These are phyloP conservation scores for Zygothrica quintamaculata DNA, from an alignment of 2,888 invertebrate species.

Conservation along the genomic window DNA sequence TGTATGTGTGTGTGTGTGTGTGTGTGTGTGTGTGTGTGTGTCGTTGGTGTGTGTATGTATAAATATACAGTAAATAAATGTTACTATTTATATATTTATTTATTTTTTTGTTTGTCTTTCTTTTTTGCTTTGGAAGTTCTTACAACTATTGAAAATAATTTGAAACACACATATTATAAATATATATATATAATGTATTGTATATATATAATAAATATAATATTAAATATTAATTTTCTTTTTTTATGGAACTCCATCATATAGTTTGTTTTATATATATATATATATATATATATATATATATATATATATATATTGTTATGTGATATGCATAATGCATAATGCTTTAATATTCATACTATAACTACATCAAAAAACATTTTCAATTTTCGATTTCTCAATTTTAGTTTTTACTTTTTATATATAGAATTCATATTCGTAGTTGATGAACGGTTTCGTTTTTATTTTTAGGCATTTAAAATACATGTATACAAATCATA, in stretches of 20 bases:
- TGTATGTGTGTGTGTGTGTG: conserved; percentile 32
- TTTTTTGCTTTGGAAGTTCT: conserved; percentile 20
- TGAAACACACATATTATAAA: conserved; percentile 54
- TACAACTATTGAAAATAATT: conserved; percentile 27
- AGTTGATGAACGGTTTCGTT: conserved; percentile 66
- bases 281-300: conserved; percentile 21
- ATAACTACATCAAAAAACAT: too few relatives aligned
- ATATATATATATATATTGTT: conserved; percentile 10
- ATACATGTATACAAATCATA: conserved; percentile 1
- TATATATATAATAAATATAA: conserved; percentile 1
- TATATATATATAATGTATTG: conserved; percentile 14
- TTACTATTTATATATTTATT: too few relatives aligned
- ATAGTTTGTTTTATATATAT: background rate
- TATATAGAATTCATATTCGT: conserved; percentile 18
- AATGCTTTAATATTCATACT: conserved; percentile 10
- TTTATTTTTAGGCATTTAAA: conserved; percentile 41
- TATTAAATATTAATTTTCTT: too few relatives aligned
- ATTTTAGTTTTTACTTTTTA: conserved; percentile 12
- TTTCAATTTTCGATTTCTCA: conserved; percentile 4
- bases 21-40: conserved; percentile 40
- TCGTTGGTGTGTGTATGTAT: conserved; percentile 25
- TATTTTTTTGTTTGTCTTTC: too few relatives aligned
- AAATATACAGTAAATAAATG: conserved; percentile 60
- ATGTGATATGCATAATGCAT: conserved; percentile 10
- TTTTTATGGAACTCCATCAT: background rate